Evolutionary conservation across 2,113 vertebrate species (phyloP).

Genomic region (Globicephala melas): DNA sequence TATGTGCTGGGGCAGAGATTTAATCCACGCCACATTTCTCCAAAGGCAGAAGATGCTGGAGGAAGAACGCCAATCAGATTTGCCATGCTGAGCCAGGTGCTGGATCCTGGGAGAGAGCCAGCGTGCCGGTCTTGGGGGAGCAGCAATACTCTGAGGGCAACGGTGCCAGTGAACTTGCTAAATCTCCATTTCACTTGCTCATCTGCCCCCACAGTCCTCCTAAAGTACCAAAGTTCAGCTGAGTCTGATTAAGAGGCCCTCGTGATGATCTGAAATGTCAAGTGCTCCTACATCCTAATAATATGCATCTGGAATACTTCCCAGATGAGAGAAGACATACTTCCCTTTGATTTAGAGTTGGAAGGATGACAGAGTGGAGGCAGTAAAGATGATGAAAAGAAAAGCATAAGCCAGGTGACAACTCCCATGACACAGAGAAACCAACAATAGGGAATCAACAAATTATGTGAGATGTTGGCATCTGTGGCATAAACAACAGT

Average conservation of each 20-base stretch:
- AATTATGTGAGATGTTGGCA: neutral
- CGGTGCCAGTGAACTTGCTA: neutral
- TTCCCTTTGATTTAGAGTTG: slow-evolving; percentile 50
- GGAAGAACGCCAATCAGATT: neutral
- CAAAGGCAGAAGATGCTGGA: neutral
- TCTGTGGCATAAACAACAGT: neutral
- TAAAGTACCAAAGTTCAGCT: neutral
- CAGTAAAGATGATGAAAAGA: slow-evolving; percentile 29
- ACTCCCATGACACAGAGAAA: neutral
- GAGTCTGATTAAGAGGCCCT: slow-evolving; percentile 36
- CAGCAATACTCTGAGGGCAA: neutral
- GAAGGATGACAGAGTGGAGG: slow-evolving; percentile 32
- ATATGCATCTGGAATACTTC: slow-evolving; percentile 50
- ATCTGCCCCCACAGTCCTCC: neutral
- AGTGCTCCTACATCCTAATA: slow-evolving; percentile 51
- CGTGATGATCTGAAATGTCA: slow-evolving; percentile 64
- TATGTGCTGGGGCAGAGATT: too few species aligned
- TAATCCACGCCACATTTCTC: neutral
- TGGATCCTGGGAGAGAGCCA: neutral
- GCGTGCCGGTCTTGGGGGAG: neutral
- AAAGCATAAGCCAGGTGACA: slow-evolving; percentile 46
- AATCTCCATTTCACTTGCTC: neutral
- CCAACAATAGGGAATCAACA: slow-evolving; percentile 24
- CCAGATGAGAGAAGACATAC: neutral
- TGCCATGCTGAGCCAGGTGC: neutral